Evolutionary conservation across 2,888 invertebrate genomes (phyloP), one percentile per base, ranked within the genome.

Genomic region (Dolichopus griseipennis): DNA sequence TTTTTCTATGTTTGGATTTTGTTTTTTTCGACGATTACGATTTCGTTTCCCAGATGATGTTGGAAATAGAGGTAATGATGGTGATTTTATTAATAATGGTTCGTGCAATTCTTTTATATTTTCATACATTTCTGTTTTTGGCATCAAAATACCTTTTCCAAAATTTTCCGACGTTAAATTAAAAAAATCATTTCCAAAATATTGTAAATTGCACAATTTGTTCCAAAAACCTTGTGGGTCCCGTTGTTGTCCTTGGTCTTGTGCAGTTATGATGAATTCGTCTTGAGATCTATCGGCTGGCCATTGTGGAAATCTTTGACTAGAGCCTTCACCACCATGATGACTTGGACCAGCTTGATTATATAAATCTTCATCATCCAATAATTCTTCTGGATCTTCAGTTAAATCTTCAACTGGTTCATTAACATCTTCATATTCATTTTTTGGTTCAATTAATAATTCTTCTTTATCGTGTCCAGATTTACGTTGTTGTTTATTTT

Each of bases 351-450:
- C 90, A 75, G 90, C 88, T 78, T 86, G 88, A 72, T 80, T 79
- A 75, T 79, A 80, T 73, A 80, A 78, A 76, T 80, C 80, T 73
- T 89, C 88, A 80, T 87, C 85, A 79, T 86, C 85, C 81, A 88
- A 89, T 82, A 91, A 78, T 87, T 88, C 83, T 77, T 88, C 87
- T 73, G 33, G 64, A 76, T 90, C 91, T 70, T 91, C 83, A 72
- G 92, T 92, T 80, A 93, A 87, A 82, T 93, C 92, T 83, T 93
- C 93, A 76, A 92, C 90, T 76, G 88, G 88, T 75, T 89, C 89
- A 76, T 84, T 83, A 75, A 88, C 89, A 72, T 89, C 89, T 74
- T 87, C 84, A 80, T 87, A 88, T 84, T 90, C 89, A 83, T 88
- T 85, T 85, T 90, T 89, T 82, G 89, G 89, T 84, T 89, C 88